phyloP scores from a whole-genome alignment of 1,140 invertebrate genomes.

The Drosophila grimshawi region DNA sequence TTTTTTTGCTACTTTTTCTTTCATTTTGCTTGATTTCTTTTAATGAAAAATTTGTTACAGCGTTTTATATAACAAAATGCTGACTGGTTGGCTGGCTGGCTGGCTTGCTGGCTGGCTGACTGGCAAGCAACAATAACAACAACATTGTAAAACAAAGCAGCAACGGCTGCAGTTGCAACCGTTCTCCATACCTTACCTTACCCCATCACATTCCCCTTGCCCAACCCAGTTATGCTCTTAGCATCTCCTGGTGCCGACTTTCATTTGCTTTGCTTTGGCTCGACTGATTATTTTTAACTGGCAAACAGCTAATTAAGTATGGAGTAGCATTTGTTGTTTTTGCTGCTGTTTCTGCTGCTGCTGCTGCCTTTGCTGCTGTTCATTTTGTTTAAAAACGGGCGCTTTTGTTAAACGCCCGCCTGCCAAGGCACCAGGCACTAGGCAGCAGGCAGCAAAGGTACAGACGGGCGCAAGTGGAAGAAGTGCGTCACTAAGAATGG shows the following conservation, averaged over 20 bases:
- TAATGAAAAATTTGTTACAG: slow-evolving; percentile 81
- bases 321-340: slow-evolving; percentile 68
- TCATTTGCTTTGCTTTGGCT: slow-evolving; percentile 78
- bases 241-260: slow-evolving; percentile 65
- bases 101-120: slow-evolving; percentile 49
- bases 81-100: slow-evolving; percentile 25
- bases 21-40: slow-evolving; percentile 75
- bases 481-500: slow-evolving; percentile 50
- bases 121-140: slow-evolving; percentile 58
- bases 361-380: slow-evolving; percentile 37
- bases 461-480: slow-evolving; percentile 64
- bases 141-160: slow-evolving; percentile 72
- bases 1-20: slow-evolving; percentile 32
- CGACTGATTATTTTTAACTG: slow-evolving; percentile 82
- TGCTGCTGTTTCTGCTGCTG: slow-evolving; percentile 34
- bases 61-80: slow-evolving; percentile 81
- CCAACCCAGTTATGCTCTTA: slow-evolving; percentile 37
- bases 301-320: slow-evolving; percentile 83
- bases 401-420: slow-evolving; percentile 51
- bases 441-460: slow-evolving; percentile 19
- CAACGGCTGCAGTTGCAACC: slow-evolving; percentile 46
- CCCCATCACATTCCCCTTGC: neutral
- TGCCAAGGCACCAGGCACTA: neutral
- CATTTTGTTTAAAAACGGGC: slow-evolving; percentile 47
- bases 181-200: too few relatives aligned